Base-by-base conservation (phyloP, 23 tunicate species). In the Clavelina lepadiformis region DNA sequence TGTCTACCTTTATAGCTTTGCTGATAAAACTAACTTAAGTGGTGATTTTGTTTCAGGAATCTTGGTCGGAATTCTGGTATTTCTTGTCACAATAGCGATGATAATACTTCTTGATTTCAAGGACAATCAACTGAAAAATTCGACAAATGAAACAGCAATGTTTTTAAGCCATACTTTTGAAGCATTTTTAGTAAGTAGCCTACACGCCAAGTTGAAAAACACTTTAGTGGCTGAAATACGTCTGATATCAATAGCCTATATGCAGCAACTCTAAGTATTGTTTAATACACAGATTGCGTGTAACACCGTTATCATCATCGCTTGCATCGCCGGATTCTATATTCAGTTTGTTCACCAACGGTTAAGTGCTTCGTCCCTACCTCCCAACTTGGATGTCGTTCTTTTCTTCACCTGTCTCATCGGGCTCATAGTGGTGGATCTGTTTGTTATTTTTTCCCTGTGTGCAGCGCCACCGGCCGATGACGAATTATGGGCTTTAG, bases 301-400 rank as follows among this genome's bases (percentile, higher is more conserved):
- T 23, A 75, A 78, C 26, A 8, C 68, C 4, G 26, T 44, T 31
- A 78, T 47, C 56, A 28, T 68, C 27, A 32, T 68, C 21, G 68
- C 75, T 23, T 78, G 84, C 56, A 13, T 68, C 29, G 66, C 34
- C 1, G 84, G 84, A 28, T 58, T 78, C 31, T 33, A 66, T 8
- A 35, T 66, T 13, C 47, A 66, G 30, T 3, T 13, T 66, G 47
- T 46, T 3, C 35, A 7, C 34, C 18, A 27, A 26, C 57, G 3
- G 29, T 28, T 5, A 66, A 66, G 31, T 18, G 29, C n/a, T 26
- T 21, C 11, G 28, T 27, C 6, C 69, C 22, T 3, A 46, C 28
- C 6, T 3, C 7, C 41, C 18, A 66, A 35, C 33, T 26, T 78
- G 38, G 84, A 78, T 31, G 60, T 68, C 19, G 84, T 78, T 7